Conservation (phyloP, 2,797 vertebrate species). For the Phrynocephalus vlangalii region DNA sequence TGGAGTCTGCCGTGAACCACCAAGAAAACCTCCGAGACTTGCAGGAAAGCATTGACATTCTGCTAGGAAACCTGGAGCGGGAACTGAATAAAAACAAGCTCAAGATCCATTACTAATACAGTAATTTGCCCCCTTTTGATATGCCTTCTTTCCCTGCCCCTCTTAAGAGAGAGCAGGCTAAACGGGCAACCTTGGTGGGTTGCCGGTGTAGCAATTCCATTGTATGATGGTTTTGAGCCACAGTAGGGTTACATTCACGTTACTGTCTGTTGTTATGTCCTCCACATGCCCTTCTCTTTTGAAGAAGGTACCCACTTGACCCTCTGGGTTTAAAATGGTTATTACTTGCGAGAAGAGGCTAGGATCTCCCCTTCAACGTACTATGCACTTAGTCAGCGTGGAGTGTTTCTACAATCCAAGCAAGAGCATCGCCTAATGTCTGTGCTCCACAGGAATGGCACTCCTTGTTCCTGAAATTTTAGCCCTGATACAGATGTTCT, state of each 20-base stretch:
- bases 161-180: neutral
- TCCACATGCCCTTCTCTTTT: conserved; percentile 76
- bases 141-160: neutral
- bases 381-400: conserved; percentile 82
- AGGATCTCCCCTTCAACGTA: conserved; percentile 36
- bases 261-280: conserved; percentile 61
- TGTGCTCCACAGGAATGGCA: conserved; percentile 52
- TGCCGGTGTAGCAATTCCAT: neutral
- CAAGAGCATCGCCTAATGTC: conserved; percentile 53
- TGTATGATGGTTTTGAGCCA: neutral
- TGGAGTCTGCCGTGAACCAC: conserved; percentile 85
- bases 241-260: conserved; percentile 45
- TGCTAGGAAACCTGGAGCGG: conserved; percentile 95
- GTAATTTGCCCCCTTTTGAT: conserved; percentile 28
- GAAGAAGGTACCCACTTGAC: conserved; percentile 81
- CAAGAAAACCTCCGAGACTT: conserved; percentile 93
- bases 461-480: conserved; percentile 56
- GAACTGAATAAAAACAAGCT: conserved; percentile 98
- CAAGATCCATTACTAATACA: conserved; percentile 80
- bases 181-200: neutral
- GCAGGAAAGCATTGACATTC: conserved; percentile 96
- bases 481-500: conserved; percentile 58
- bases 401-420: conserved; percentile 64
- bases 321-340: conserved; percentile 79
- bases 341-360: conserved; percentile 10